phyloP scores from a whole-genome alignment of 2,797 vertebrate genomes.

The Oreochromis grahami region DNA sequence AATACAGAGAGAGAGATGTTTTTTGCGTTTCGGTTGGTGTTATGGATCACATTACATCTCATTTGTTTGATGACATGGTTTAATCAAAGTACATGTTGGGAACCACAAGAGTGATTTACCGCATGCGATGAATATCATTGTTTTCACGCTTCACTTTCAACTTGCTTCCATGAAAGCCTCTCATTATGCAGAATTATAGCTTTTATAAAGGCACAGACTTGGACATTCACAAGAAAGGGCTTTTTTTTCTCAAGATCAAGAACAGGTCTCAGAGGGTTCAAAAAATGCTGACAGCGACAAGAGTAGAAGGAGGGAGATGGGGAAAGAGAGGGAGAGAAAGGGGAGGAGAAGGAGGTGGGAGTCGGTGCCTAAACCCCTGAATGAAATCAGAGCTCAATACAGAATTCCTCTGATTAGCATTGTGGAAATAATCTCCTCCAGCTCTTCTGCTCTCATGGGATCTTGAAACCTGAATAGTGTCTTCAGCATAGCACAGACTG shows the following conservation, averaged over 20 bases:
- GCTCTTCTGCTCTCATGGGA: constrained; percentile 42
- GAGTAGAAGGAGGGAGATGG: constrained; percentile 13
- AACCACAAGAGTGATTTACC: not conserved
- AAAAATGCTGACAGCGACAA: constrained; percentile 56
- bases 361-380: constrained; percentile 49
- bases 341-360: constrained; percentile 43
- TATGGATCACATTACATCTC: constrained; percentile 35
- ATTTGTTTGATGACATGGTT: constrained; percentile 24
- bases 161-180: constrained; percentile 37
- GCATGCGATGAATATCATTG: constrained; percentile 42
- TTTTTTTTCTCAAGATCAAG: constrained; percentile 57
- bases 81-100: constrained; percentile 30
- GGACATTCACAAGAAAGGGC: constrained; percentile 55
- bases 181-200: constrained; percentile 57
- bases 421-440: constrained; percentile 62
- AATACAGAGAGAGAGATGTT: not conserved
- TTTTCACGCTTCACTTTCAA: constrained; percentile 46
- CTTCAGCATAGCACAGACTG: constrained; percentile 9
- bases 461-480: constrained; percentile 48
- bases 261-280: constrained; percentile 61
- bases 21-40: not conserved
- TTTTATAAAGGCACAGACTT: constrained; percentile 49
- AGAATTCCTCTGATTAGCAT: constrained; percentile 69
- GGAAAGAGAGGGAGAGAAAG: constrained; percentile 4
- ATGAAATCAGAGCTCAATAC: constrained; percentile 68